Conservation (phyloP, 2,888 invertebrate genomes). For the Drosophila yooni region DNA sequence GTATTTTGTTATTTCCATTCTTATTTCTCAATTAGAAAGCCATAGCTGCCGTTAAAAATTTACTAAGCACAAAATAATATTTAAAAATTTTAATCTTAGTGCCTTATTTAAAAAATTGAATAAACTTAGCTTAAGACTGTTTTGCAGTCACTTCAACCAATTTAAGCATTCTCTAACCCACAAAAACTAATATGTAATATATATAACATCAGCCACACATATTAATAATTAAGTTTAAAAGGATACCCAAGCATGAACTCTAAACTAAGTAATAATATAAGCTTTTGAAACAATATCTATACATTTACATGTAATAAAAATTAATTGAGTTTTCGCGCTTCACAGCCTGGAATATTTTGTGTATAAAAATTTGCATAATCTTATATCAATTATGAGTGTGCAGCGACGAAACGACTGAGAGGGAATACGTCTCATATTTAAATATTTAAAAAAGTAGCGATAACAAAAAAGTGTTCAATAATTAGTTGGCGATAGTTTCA, state of each 20-base stretch:
- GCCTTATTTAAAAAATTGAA: not conserved
- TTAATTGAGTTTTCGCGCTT: not conserved
- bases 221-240: not conserved
- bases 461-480: not conserved
- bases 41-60: not conserved
- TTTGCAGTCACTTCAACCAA: not conserved
- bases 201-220: too few relatives aligned
- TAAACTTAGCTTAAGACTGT: not conserved
- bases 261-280: not conserved
- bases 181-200: too few relatives aligned
- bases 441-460: constrained; percentile 9
- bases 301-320: not conserved
- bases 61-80: not conserved
- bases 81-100: not conserved
- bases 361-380: not conserved
- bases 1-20: not conserved
- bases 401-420: too few relatives aligned
- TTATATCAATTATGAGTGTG: not conserved
- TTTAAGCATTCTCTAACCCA: too few relatives aligned
- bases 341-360: not conserved
- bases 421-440: not conserved
- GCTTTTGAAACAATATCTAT: not conserved
- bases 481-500: not conserved
- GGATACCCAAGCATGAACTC: not conserved
- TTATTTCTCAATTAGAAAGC: not conserved